These are phyloP conservation scores for Corythornis cristatus DNA, from an alignment of 2,113 vertebrate species.

Conservation along the genomic window DNA sequence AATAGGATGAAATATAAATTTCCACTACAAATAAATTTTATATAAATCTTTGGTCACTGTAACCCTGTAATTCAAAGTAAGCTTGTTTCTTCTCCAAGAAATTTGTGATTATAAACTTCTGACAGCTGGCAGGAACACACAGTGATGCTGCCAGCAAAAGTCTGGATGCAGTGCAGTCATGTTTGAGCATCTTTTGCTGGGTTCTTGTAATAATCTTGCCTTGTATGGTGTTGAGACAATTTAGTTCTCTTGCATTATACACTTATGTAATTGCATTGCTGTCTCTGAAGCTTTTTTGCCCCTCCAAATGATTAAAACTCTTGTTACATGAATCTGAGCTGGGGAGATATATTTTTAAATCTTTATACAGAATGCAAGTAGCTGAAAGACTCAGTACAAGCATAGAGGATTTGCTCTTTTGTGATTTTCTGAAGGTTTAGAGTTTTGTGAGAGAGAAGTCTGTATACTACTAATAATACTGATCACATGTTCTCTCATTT, in stretches of 20 bases:
- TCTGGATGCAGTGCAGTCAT: background rate
- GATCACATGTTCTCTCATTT: background rate
- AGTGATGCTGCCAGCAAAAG: conserved; percentile 50
- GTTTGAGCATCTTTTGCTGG: background rate
- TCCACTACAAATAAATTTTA: background rate
- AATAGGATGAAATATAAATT: conserved; percentile 23
- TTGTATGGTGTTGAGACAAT: conserved; percentile 64
- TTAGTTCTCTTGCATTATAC: background rate
- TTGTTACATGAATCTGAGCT: background rate
- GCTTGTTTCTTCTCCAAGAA: conserved; percentile 60
- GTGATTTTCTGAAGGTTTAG: background rate
- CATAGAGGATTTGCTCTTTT: background rate
- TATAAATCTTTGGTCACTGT: conserved; percentile 61
- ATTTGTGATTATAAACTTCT: conserved; percentile 40
- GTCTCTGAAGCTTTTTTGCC: background rate
- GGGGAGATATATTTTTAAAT: background rate
- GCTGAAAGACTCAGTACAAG: background rate
- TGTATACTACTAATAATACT: background rate
- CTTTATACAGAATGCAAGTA: background rate
- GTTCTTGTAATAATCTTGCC: conserved; percentile 51
- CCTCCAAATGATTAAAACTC: conserved; percentile 8
- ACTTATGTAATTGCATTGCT: conserved; percentile 8
- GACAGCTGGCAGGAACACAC: conserved; percentile 54
- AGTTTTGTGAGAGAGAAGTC: background rate
- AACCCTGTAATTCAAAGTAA: conserved; percentile 69